Conservation (phyloP, 35 echinoderm and acorn worm genomes). For the Heliocidaris erythrogramma region DNA sequence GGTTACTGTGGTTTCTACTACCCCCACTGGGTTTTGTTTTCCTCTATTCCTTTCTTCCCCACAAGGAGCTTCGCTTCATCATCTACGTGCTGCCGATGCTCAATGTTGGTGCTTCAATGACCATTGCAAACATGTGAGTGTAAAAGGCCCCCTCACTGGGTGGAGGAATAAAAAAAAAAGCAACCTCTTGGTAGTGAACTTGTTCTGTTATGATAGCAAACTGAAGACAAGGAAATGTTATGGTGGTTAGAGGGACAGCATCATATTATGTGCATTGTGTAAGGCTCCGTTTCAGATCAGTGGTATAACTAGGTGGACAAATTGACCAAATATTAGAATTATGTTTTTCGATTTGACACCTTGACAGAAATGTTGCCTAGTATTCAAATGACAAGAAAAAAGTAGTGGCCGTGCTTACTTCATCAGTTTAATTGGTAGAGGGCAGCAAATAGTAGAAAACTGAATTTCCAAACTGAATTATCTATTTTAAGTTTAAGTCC, state of each 20-base stretch:
- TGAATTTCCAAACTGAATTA: too few species aligned
- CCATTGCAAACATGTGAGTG: slow-evolving; percentile 81
- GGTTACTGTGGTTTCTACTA: slow-evolving; percentile 61
- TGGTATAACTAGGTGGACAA: too few species aligned
- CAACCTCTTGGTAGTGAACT: not conserved
- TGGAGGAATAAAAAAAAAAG: not conserved
- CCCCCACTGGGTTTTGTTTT: slow-evolving; percentile 92
- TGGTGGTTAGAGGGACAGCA: not conserved
- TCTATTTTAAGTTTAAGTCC: too few species aligned
- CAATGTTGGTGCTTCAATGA: slow-evolving; percentile 81
- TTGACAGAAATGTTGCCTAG: not conserved
- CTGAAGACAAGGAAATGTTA: not conserved
- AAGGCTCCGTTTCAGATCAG: too few species aligned
- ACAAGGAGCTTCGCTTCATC: slow-evolving; percentile 96
- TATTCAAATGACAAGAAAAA: not conserved
- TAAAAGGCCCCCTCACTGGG: not conserved
- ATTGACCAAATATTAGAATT: too few species aligned
- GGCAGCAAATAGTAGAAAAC: too few species aligned
- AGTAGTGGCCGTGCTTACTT: too few species aligned
- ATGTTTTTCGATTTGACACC: too few species aligned
- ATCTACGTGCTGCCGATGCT: slow-evolving; percentile 92
- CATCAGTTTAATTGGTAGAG: too few species aligned
- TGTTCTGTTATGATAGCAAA: not conserved
- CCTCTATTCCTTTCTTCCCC: slow-evolving; percentile 89
- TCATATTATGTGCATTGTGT: too few species aligned